Evolutionary conservation across 2,888 invertebrate species (phyloP).

Genomic region (Lepidocyrtinus sp.): DNA sequence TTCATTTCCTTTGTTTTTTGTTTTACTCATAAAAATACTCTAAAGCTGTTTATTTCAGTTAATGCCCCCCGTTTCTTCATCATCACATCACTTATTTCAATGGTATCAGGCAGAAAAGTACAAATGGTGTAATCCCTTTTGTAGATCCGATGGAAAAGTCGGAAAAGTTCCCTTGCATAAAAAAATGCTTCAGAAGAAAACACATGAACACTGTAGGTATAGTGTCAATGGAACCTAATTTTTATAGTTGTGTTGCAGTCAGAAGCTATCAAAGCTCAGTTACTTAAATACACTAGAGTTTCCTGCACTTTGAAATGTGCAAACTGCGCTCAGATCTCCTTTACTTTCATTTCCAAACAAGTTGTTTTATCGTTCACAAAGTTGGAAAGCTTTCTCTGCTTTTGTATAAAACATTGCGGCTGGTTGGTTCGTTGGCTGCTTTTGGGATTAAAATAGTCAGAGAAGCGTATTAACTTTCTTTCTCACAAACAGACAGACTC

Average conservation of each 20-base stretch:
- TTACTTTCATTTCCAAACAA: slow-evolving; percentile 13
- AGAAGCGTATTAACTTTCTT: slow-evolving; percentile 51
- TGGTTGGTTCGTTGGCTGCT: slow-evolving; percentile 56
- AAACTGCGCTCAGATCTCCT: slow-evolving; percentile 1
- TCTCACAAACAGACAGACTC: slow-evolving; percentile 19
- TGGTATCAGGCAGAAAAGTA: slow-evolving; percentile 49
- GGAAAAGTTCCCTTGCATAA: not conserved
- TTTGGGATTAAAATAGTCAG: slow-evolving; percentile 58
- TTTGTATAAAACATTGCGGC: slow-evolving; percentile 33
- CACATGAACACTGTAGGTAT: not conserved
- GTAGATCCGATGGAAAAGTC: slow-evolving; percentile 18
- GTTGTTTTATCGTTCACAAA: slow-evolving; percentile 12
- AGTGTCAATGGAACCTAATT: slow-evolving; percentile 12
- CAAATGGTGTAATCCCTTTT: slow-evolving; percentile 51
- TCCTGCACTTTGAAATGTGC: slow-evolving; percentile 1
- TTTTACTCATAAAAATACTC: slow-evolving; percentile 1
- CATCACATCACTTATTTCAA: slow-evolving; percentile 28
- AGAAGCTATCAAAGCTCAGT: slow-evolving; percentile 5
- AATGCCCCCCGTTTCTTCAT: slow-evolving; percentile 8
- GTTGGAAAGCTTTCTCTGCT: slow-evolving; percentile 12
- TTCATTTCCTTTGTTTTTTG: slow-evolving; percentile 22
- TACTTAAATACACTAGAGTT: slow-evolving; percentile 3
- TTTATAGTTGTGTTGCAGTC: not conserved
- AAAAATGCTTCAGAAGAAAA: slow-evolving; percentile 1
- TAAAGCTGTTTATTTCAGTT: slow-evolving; percentile 35